Conservation (phyloP, 2,888 invertebrate species). For the Linnaemya tessellans region DNA sequence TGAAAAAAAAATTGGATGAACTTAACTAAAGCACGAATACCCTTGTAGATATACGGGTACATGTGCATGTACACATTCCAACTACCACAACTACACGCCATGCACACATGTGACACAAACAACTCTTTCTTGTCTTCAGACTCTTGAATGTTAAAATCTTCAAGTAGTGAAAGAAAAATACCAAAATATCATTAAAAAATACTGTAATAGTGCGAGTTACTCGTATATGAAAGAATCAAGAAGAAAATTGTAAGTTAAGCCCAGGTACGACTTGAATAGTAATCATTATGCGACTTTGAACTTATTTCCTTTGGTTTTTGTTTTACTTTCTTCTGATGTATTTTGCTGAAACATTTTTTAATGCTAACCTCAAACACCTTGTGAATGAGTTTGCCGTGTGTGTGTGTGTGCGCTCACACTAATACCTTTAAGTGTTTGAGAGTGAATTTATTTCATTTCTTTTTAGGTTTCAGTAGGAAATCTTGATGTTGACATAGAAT, state of each 20-base stretch:
- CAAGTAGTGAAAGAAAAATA: constrained; percentile 51
- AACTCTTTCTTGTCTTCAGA: constrained; percentile 66
- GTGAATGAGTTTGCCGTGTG: constrained; percentile 15
- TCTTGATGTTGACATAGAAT: constrained; percentile 48
- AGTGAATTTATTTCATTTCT: constrained; percentile 25
- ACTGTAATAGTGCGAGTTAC: constrained; percentile 39
- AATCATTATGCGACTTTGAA: constrained; percentile 72
- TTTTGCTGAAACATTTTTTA: constrained; percentile 43
- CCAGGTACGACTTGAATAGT: constrained; percentile 68
- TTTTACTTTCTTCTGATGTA: constrained; percentile 15
- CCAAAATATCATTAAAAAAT: constrained; percentile 15
- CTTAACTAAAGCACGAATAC: constrained; percentile 57
- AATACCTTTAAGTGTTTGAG: constrained; percentile 47
- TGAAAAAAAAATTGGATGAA: constrained; percentile 1
- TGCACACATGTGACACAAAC: constrained; percentile 58
- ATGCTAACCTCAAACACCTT: constrained; percentile 49
- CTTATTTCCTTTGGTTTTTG: constrained; percentile 63
- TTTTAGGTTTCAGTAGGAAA: constrained; percentile 38
- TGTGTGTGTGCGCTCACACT: constrained; percentile 1
- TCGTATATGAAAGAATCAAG: constrained; percentile 55
- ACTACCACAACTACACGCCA: constrained; percentile 17
- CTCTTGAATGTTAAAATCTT: constrained; percentile 67
- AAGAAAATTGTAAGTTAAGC: constrained; percentile 68
- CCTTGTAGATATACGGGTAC: constrained; percentile 44
- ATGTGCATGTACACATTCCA: constrained; percentile 9